Evolutionary conservation across 2,888 invertebrate species (phyloP).

Genomic region (Silvanus unidentatus): DNA sequence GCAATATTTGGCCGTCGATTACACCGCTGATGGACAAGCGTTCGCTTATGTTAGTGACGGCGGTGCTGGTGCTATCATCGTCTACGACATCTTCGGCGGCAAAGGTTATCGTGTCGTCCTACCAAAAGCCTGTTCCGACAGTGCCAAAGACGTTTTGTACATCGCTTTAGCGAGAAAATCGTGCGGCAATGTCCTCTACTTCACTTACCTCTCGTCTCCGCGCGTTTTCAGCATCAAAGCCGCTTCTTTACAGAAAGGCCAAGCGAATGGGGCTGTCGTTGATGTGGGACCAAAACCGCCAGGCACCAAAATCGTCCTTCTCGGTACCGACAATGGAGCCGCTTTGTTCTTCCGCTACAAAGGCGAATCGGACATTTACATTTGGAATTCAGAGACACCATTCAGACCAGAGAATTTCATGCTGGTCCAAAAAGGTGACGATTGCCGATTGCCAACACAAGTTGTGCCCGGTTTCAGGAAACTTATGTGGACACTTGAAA

Average conservation of each 20-base stretch:
- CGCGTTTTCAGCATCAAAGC: constrained; percentile 54
- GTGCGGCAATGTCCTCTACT: constrained; percentile 48
- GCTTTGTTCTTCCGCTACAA: constrained; percentile 58
- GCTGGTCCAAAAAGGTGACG: constrained; percentile 54
- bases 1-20: constrained; percentile 57
- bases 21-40: constrained; percentile 48
- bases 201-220: constrained; percentile 54
- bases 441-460: constrained; percentile 57
- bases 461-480: constrained; percentile 55
- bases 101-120: constrained; percentile 54
- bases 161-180: constrained; percentile 50
- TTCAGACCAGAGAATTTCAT: constrained; percentile 53
- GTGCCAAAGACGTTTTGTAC: constrained; percentile 54
- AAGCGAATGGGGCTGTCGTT: constrained; percentile 51
- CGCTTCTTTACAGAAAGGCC: constrained; percentile 50
- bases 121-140: constrained; percentile 46
- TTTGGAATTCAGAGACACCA: constrained; percentile 57
- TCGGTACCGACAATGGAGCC: constrained; percentile 57
- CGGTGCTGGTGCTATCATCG: constrained; percentile 46
- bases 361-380: constrained; percentile 57
- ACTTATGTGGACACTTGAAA: constrained; percentile 58
- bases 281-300: constrained; percentile 53
- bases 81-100: constrained; percentile 49
- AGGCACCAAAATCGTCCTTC: constrained; percentile 49
- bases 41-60: constrained; percentile 50